These are phyloP conservation scores for Datnioides undecimradiatus DNA, from an alignment of 2,113 vertebrate species.

Conservation along the genomic window DNA sequence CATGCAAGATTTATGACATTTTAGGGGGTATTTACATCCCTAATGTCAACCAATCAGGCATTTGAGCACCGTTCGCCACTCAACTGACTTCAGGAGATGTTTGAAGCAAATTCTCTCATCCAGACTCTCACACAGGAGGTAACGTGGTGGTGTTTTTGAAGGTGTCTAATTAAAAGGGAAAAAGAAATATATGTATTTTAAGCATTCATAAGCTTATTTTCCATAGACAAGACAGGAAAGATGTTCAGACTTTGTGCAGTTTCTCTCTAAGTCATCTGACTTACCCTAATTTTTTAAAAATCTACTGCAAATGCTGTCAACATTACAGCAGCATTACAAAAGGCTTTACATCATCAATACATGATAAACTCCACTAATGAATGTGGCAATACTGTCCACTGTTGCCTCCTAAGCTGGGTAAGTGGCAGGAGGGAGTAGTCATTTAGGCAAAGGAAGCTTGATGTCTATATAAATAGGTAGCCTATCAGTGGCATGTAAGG, in stretches of 20 bases:
- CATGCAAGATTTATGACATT: slow-evolving; percentile 35
- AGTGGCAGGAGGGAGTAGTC: neutral
- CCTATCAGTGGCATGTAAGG: neutral
- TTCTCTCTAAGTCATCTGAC: neutral
- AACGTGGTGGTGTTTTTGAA: too few species aligned
- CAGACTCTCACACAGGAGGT: neutral
- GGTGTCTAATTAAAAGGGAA: too few species aligned
- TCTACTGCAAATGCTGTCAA: neutral
- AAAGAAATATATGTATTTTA: neutral
- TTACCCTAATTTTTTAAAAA: neutral
- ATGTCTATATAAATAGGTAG: slow-evolving; percentile 32
- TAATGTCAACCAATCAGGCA: slow-evolving; percentile 40
- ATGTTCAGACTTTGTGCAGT: neutral
- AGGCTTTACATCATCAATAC: neutral
- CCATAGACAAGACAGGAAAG: neutral
- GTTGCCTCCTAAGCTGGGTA: slow-evolving; percentile 10
- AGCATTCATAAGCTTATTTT: neutral
- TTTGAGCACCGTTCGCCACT: neutral
- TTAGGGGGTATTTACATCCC: slow-evolving; percentile 12
- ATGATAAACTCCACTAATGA: slow-evolving; percentile 10
- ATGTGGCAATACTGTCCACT: neutral
- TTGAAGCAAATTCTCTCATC: neutral
- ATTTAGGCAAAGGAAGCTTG: slow-evolving; percentile 7
- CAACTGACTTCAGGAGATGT: neutral
- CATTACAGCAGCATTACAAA: neutral